Evolutionary conservation across 2,797 vertebrate species (phyloP).

Genomic region (Sebastes hubbsi): DNA sequence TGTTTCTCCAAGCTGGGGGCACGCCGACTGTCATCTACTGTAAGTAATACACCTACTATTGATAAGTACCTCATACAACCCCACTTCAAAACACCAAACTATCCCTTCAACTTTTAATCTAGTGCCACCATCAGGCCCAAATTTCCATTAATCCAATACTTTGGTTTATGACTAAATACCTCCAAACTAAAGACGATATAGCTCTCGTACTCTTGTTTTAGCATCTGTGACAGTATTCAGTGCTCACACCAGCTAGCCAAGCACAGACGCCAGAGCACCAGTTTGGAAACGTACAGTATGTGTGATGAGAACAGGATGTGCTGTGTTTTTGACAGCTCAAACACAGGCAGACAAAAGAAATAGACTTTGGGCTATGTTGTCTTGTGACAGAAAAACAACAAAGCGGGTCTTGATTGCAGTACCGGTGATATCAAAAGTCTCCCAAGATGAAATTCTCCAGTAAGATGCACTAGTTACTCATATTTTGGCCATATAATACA

Average conservation of each 20-base stretch:
- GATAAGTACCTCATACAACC: no score
- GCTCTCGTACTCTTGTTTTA: neutral
- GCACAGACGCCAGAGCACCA: neutral
- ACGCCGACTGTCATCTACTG: no score
- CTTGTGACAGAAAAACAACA: slow-evolving; percentile 16
- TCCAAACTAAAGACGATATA: neutral
- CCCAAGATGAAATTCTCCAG: neutral
- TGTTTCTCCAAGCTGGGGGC: no score
- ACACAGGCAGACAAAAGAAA: slow-evolving; percentile 19
- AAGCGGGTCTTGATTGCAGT: neutral
- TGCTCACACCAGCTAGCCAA: neutral
- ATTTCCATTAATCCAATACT: neutral
- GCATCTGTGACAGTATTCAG: neutral
- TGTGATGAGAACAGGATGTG: slow-evolving; percentile 22
- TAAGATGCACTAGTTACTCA: neutral
- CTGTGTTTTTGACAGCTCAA: slow-evolving; percentile 18
- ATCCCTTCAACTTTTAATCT: neutral
- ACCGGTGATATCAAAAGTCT: neutral
- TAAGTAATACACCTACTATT: no score
- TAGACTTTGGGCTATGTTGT: slow-evolving; percentile 6
- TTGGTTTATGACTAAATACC: no score
- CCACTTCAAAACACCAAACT: no score
- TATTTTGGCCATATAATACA: neutral
- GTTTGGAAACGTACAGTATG: neutral
- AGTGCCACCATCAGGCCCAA: neutral